A percentile compares a stretch with the other conserved stretches of the same genome.
Conservation (phyloP, 1,140 invertebrate genomes). For the Megathymus violae region DNA sequence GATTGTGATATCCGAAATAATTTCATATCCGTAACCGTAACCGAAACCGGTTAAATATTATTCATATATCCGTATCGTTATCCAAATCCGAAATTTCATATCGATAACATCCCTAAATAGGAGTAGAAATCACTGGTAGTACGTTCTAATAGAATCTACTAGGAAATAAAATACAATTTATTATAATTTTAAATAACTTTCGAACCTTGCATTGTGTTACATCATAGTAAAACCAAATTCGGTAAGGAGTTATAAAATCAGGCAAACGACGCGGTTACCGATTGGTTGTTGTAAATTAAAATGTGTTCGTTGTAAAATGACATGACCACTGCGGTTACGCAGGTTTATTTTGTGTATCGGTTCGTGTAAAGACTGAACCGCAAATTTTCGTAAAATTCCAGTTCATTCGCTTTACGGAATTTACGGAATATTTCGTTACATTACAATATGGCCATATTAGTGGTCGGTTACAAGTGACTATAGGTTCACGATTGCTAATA, state of each 20-base stretch:
- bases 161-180: too few species aligned
- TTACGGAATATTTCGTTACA: neutral
- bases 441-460: neutral
- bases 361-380: conserved; percentile 7
- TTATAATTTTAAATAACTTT: neutral
- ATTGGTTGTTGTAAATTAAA: conserved; percentile 29
- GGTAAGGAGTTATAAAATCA: conserved; percentile 34
- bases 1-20: too few species aligned
- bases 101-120: too few species aligned
- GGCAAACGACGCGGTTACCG: conserved; percentile 14
- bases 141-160: too few species aligned
- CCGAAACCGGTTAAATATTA: too few species aligned
- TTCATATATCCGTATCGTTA: too few species aligned
- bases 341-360: conserved; percentile 23
- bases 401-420: neutral
- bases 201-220: conserved; percentile 5
- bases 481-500: neutral
- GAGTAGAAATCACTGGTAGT: too few species aligned
- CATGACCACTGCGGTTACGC: conserved; percentile 17
- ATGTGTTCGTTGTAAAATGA: conserved; percentile 32
- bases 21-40: too few species aligned
- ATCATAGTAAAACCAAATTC: conserved; percentile 7
- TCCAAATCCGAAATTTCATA: too few species aligned
- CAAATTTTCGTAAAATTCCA: conserved; percentile 11
- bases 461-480: neutral